Percentiles rank a stretch among this genome's conserved stretches.
Evolutionary conservation across 2,113 vertebrate species (phyloP).

Genomic region (Kobus ellipsiprymnus): DNA sequence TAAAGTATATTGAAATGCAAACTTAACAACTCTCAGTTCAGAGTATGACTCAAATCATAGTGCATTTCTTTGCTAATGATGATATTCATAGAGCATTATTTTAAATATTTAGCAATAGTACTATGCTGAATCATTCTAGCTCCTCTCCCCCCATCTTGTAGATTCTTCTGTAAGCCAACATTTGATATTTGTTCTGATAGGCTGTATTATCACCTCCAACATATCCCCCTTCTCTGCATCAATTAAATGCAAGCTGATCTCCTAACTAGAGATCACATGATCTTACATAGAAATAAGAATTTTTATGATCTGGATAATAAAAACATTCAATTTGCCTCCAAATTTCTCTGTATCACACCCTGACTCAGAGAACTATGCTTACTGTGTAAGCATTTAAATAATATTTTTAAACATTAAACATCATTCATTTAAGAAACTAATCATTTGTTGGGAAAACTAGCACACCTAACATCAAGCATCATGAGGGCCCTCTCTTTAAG

Average conservation of each 20-base stretch:
- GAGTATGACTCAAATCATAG: background rate
- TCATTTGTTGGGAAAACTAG: background rate
- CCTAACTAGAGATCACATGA: background rate
- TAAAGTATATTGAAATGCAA: background rate
- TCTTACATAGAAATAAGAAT: background rate
- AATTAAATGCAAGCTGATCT: background rate
- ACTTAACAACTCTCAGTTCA: background rate
- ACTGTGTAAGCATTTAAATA: background rate
- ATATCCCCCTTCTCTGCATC: background rate
- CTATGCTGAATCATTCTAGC: background rate
- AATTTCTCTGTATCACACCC: background rate
- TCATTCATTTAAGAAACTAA: background rate
- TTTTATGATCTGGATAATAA: background rate
- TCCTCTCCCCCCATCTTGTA: background rate
- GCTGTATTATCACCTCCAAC: rapidly evolving
- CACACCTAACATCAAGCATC: background rate
- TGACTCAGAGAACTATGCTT: background rate
- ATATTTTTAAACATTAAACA: background rate
- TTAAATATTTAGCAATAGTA: background rate
- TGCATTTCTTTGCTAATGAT: background rate
- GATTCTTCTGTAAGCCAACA: background rate
- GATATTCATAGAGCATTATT: background rate
- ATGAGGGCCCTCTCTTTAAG: background rate
- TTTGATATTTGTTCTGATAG: background rate
- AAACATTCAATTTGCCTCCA: background rate